Evolutionary conservation across 35 echinoderm and acorn worm species (phyloP).

Genomic region (Strongylocentrotus purpuratus): DNA sequence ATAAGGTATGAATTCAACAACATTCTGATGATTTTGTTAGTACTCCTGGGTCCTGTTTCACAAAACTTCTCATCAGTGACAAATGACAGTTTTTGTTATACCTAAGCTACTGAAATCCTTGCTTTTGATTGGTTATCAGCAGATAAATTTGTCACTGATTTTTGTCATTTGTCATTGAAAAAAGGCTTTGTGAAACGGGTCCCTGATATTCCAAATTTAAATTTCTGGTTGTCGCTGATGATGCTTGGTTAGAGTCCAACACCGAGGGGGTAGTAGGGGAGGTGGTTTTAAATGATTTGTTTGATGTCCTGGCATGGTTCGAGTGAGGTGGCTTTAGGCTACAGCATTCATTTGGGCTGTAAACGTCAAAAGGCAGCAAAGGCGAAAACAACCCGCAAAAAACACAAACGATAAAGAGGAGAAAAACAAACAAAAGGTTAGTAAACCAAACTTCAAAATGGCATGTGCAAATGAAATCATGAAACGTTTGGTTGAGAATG

Average conservation of each 20-base stretch:
- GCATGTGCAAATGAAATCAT: not conserved
- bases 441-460: not conserved
- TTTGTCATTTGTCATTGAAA: too few relatives aligned
- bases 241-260: not conserved
- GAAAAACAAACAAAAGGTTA: not conserved
- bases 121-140: too few relatives aligned
- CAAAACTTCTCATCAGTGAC: too few relatives aligned
- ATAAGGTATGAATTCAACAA: not conserved
- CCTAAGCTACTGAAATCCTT: too few relatives aligned
- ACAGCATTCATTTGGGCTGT: conserved; percentile 31
- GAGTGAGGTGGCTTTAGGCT: not conserved
- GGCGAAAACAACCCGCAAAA: not conserved
- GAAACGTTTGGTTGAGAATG: not conserved
- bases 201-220: not conserved
- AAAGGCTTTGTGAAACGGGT: too few relatives aligned
- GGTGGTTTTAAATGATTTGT: not conserved
- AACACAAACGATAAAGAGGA: not conserved
- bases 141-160: too few relatives aligned
- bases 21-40: too few relatives aligned
- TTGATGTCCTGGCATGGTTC: not conserved
- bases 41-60: too few relatives aligned
- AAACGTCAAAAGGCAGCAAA: not conserved
- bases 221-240: conserved; percentile 9
- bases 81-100: too few relatives aligned
- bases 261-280: not conserved